A percentile compares a stretch with the other conserved stretches of the same genome.
Conservation (phyloP, 2,888 invertebrate species). For the Cephus rjabovi region DNA sequence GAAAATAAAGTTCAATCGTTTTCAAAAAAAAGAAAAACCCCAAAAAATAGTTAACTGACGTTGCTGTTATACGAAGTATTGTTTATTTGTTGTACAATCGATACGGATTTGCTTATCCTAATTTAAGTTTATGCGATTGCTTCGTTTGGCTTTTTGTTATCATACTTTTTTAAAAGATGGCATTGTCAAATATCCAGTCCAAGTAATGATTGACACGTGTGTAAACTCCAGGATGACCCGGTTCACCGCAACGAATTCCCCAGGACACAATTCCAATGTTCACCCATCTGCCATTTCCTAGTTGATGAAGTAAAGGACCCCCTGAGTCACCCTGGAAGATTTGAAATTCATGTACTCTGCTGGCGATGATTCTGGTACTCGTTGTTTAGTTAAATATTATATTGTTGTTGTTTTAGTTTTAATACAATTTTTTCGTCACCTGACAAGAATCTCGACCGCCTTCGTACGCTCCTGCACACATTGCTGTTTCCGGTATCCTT, state of each 20-base stretch:
- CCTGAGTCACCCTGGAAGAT: conserved; percentile 82
- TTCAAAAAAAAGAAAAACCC: conserved; percentile 30
- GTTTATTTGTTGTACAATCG: too few species aligned
- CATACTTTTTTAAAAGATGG: conserved; percentile 63
- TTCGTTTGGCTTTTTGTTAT: background rate
- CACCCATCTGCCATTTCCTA: conserved; percentile 81
- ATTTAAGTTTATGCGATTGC: too few species aligned
- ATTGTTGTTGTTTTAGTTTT: too few species aligned
- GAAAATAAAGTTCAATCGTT: conserved; percentile 58
- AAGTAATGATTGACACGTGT: conserved; percentile 79
- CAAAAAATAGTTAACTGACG: too few species aligned
- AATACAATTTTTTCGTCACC: conserved; percentile 65
- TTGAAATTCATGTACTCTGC: too few species aligned
- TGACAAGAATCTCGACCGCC: conserved; percentile 88
- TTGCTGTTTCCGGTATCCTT: conserved; percentile 74
- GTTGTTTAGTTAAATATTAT: background rate
- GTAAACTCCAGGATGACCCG: conserved; percentile 83
- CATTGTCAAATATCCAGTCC: conserved; percentile 76
- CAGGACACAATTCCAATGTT: conserved; percentile 86
- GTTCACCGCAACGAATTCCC: conserved; percentile 85
- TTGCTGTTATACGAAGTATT: too few species aligned
- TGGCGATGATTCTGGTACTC: background rate
- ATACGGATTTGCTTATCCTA: too few species aligned
- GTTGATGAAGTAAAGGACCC: conserved; percentile 82
- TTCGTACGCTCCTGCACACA: conserved; percentile 82